A percentile compares a stretch with the other conserved stretches of the same genome.
Evolutionary conservation across 2,888 invertebrate species (phyloP).

Genomic region (Reticulitermes lucifugus): DNA sequence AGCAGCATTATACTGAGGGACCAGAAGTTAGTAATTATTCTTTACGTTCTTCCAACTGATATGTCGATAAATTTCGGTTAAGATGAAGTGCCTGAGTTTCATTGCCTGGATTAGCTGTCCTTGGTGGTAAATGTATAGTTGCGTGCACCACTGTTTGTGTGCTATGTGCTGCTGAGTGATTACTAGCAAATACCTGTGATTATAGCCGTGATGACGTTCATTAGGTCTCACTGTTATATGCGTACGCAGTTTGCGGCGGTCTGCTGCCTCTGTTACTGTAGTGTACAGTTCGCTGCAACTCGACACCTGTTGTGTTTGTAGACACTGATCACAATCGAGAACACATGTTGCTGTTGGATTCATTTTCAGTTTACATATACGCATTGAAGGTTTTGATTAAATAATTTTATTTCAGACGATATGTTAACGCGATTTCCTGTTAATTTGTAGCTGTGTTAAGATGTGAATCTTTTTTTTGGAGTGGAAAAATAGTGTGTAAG

Average conservation of each 20-base stretch:
- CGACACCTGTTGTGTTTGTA: too few relatives aligned
- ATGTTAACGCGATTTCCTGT: too few relatives aligned
- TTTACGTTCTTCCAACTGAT: not conserved
- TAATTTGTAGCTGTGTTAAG: too few relatives aligned
- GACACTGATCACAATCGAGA: not conserved
- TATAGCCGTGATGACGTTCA: not conserved
- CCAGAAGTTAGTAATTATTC: too few relatives aligned
- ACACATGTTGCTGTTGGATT: too few relatives aligned
- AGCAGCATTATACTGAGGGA: too few relatives aligned
- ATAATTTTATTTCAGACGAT: too few relatives aligned
- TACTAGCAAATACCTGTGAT: constrained; percentile 23
- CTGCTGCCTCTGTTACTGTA: not conserved
- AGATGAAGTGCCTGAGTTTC: not conserved
- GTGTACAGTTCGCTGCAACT: not conserved
- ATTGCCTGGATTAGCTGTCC: not conserved
- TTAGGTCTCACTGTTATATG: not conserved
- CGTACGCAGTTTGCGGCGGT: not conserved
- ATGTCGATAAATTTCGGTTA: not conserved
- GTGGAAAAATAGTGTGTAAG: too few relatives aligned
- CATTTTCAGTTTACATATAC: too few relatives aligned
- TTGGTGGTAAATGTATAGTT: not conserved
- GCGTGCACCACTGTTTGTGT: not conserved
- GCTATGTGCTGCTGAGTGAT: constrained; percentile 4
- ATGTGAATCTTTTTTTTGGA: too few relatives aligned
- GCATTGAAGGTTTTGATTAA: too few relatives aligned